These are phyloP conservation scores for Heliconius hewitsoni DNA, from an alignment of 1,140 invertebrate species.

Conservation along the genomic window DNA sequence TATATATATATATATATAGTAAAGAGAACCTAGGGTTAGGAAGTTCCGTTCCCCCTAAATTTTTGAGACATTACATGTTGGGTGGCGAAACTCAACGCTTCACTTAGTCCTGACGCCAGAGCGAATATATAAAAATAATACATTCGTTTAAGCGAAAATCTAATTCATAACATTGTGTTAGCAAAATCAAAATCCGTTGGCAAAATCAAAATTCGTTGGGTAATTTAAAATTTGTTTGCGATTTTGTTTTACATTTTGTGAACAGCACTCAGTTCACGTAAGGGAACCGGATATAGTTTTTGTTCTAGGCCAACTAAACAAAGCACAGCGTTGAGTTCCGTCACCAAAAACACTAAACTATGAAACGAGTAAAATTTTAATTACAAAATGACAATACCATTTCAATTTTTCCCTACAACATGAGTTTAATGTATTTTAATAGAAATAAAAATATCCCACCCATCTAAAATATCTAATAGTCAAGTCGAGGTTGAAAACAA, in stretches of 20 bases:
- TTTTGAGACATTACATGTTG: not conserved
- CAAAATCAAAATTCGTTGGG: no score
- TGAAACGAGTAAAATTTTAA: no score
- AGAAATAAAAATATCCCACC: not conserved
- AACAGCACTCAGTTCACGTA: no score
- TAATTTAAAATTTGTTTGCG: no score
- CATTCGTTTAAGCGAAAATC: no score
- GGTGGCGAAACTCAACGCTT: not conserved
- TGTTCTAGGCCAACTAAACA: not conserved
- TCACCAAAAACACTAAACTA: no score
- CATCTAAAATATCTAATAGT: conserved; percentile 4
- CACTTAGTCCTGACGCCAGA: not conserved
- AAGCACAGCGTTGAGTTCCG: no score
- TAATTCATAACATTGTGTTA: no score
- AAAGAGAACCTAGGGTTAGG: not conserved
- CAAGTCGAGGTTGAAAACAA: conserved; percentile 3
- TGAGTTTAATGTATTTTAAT: not conserved
- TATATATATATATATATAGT: not conserved
- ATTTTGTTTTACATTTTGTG: no score
- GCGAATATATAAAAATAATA: not conserved
- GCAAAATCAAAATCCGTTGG: no score
- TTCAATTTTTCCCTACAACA: no score
- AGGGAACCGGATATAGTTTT: not conserved
- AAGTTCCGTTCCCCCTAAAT: not conserved
- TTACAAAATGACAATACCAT: no score